phyloP scores from a whole-genome alignment of 2,888 invertebrate species.

The Diploptera punctata region DNA sequence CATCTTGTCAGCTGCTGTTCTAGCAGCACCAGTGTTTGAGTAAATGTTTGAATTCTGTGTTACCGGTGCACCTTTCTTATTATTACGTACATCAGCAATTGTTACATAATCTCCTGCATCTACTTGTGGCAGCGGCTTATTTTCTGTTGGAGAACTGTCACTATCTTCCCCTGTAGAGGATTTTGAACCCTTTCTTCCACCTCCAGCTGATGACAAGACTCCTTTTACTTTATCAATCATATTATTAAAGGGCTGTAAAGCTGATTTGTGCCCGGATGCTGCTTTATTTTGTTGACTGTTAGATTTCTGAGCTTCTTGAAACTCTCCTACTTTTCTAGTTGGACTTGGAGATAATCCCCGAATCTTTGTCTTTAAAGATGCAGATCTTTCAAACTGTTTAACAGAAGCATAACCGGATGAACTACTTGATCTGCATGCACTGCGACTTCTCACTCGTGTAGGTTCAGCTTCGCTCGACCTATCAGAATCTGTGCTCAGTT shows the following conservation, averaged over 20 bases:
- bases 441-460: constrained; percentile 22
- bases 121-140: constrained; percentile 35
- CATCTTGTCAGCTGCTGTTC: constrained; percentile 50
- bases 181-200: constrained; percentile 4
- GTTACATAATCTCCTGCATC: constrained; percentile 86
- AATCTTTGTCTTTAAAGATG: background rate
- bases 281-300: constrained; percentile 5
- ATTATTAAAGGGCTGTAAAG: constrained; percentile 70
- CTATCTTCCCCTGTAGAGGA: constrained; percentile 12
- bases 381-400: constrained; percentile 16
- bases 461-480: constrained; percentile 25
- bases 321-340: constrained; percentile 6
- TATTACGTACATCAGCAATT: constrained; percentile 82
- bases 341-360: constrained; percentile 14
- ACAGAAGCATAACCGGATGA: background rate
- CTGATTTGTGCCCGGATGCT: constrained; percentile 44
- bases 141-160: constrained; percentile 5
- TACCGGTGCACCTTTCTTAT: constrained; percentile 57
- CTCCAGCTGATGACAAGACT: constrained; percentile 15
- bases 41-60: constrained; percentile 57
- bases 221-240: constrained; percentile 66
- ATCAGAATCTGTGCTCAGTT: constrained; percentile 29
- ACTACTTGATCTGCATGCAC: constrained; percentile 7
- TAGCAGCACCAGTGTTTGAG: background rate
- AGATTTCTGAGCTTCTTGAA: background rate